Conservation (phyloP, 2,113 vertebrate genomes). For the Grus americana region DNA sequence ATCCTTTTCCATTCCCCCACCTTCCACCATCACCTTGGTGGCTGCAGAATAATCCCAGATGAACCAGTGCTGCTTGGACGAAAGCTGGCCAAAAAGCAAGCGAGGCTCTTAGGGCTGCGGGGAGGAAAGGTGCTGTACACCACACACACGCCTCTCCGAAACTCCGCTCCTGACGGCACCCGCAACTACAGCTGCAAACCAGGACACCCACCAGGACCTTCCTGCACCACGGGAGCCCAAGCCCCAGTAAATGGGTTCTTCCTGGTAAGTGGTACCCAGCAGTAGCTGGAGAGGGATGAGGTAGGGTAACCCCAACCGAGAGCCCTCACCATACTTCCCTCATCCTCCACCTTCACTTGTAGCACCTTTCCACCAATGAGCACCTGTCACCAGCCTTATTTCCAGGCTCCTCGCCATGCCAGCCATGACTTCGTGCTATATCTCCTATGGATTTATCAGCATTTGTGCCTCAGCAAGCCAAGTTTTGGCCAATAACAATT, state of each 20-base stretch:
- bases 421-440: not conserved
- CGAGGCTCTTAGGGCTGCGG: rapidly evolving
- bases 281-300: not conserved
- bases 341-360: not conserved
- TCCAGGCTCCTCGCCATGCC: not conserved
- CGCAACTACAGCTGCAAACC: not conserved
- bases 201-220: not conserved
- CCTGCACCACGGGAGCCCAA: not conserved
- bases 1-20: not conserved
- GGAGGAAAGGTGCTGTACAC: not conserved
- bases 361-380: not conserved
- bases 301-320: not conserved
- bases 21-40: not conserved
- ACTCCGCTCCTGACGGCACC: not conserved
- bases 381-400: not conserved
- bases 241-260: not conserved
- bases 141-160: not conserved
- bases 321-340: rapidly evolving
- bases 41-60: not conserved
- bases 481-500: not conserved
- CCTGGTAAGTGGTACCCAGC: not conserved
- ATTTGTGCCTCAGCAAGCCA: not conserved
- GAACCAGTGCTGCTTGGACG: not conserved
- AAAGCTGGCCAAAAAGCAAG: not conserved
- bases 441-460: not conserved